These are phyloP conservation scores for Pseudorasbora parva DNA, from an alignment of 2,113 vertebrate genomes.

Conservation along the genomic window DNA sequence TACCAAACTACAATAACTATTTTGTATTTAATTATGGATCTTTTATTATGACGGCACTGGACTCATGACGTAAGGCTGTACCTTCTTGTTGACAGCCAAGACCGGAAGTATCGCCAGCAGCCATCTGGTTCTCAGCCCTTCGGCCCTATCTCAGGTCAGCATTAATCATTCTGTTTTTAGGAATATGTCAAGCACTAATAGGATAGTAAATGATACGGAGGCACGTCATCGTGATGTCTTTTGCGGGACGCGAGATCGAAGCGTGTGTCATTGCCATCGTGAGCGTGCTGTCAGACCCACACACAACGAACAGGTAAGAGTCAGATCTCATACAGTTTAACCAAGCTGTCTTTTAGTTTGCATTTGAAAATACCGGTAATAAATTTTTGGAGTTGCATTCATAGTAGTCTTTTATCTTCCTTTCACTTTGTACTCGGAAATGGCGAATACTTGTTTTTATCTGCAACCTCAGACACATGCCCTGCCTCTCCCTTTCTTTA, in stretches of 20 bases:
- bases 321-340: background rate
- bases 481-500: background rate
- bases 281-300: background rate
- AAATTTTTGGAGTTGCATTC: background rate
- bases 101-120: constrained; percentile 48
- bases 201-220: constrained; percentile 25
- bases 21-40: background rate
- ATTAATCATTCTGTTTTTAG: background rate
- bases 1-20: background rate
- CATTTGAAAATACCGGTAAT: background rate
- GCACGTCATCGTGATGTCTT: constrained; percentile 49
- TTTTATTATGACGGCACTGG: background rate
- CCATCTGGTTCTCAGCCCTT: background rate
- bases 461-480: background rate
- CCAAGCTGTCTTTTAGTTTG: background rate
- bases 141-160: background rate
- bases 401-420: background rate
- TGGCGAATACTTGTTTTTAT: background rate
- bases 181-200: constrained; percentile 64
- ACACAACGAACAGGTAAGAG: constrained; percentile 48
- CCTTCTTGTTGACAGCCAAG: constrained; percentile 44
- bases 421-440: background rate
- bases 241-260: constrained; percentile 43
- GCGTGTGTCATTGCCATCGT: constrained; percentile 3
- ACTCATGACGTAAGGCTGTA: constrained; percentile 39